Conservation (phyloP, 1,140 invertebrate species). For the Tetragnatha versicolor region DNA sequence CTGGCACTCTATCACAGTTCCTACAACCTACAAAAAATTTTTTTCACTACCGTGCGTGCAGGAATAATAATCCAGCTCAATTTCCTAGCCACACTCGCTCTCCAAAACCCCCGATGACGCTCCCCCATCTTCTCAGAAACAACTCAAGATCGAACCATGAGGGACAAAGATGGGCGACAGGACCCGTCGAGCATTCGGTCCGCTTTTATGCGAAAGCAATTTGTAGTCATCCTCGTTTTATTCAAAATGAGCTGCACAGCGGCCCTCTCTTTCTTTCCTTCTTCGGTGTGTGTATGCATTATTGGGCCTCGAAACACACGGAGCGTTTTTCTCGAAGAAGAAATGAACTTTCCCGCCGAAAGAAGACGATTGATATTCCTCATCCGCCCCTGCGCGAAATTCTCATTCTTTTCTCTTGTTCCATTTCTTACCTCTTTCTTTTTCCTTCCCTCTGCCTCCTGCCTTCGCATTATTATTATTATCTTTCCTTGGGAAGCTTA, state of each 20-base stretch:
- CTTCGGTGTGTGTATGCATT: constrained; percentile 6
- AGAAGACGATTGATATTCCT: constrained; percentile 40
- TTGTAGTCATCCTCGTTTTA: constrained; percentile 38
- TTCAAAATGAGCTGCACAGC: constrained; percentile 34
- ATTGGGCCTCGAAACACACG: constrained; percentile 27
- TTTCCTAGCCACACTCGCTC: too few relatives aligned
- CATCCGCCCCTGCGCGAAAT: constrained; percentile 6
- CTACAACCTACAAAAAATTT: too few relatives aligned
- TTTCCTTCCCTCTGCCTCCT: background rate
- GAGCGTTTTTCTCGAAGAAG: background rate
- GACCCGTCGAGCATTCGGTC: background rate
- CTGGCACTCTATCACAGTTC: too few relatives aligned
- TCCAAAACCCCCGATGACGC: too few relatives aligned
- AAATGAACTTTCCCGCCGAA: constrained; percentile 49
- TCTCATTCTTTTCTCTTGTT: background rate
- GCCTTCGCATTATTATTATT: constrained; percentile 29
- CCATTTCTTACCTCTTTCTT: background rate
- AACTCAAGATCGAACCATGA: too few relatives aligned
- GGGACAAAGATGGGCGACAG: constrained; percentile 33
- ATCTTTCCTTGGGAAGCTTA: constrained; percentile 37
- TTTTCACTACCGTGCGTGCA: too few relatives aligned
- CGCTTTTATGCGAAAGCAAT: constrained; percentile 39
- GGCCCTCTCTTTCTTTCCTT: background rate
- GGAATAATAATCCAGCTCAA: too few relatives aligned
- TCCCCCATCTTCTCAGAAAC: too few relatives aligned